Evolutionary conservation across 2,797 vertebrate species (phyloP).

Genomic region (Kryptolebias ocellatus): DNA sequence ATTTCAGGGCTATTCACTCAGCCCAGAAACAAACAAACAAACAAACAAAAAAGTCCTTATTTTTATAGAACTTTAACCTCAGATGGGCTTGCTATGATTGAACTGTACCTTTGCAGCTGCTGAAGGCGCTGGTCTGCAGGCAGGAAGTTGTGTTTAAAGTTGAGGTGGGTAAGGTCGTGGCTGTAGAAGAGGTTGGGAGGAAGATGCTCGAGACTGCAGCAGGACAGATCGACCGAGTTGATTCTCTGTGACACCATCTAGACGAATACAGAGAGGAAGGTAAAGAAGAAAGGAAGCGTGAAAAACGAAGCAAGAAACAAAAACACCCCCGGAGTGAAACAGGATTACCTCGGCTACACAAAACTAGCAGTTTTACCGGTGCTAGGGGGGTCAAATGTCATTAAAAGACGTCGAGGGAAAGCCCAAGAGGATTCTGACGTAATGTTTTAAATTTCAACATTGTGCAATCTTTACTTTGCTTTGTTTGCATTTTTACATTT

Average conservation of each 20-base stretch:
- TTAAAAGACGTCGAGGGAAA: conserved; percentile 36
- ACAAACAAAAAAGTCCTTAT: not conserved
- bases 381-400: conserved; percentile 58
- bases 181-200: conserved; percentile 96
- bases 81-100: conserved; percentile 35
- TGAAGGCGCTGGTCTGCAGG: conserved; percentile 84
- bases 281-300: conserved; percentile 13
- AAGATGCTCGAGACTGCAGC: conserved; percentile 94
- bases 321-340: conserved; percentile 38
- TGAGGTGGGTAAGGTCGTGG: conserved; percentile 98
- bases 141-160: conserved; percentile 97
- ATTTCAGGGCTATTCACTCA: not conserved
- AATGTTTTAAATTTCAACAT: conserved; percentile 27
- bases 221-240: conserved; percentile 97
- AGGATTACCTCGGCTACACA: conserved; percentile 51
- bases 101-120: conserved; percentile 90
- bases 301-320: conserved; percentile 27
- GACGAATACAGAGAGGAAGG: conserved; percentile 15
- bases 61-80: conserved; percentile 9
- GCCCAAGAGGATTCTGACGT: conserved; percentile 30
- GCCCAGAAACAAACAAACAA: not conserved
- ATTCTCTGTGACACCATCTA: conserved; percentile 97
- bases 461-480: conserved; percentile 4
- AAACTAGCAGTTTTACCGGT: conserved; percentile 16
- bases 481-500: no score